Percentiles rank a stretch among this genome's conserved stretches.
These are phyloP conservation scores for Poicephalus meyeri DNA, from an alignment of 2,113 vertebrate genomes.

Conservation along the genomic window DNA sequence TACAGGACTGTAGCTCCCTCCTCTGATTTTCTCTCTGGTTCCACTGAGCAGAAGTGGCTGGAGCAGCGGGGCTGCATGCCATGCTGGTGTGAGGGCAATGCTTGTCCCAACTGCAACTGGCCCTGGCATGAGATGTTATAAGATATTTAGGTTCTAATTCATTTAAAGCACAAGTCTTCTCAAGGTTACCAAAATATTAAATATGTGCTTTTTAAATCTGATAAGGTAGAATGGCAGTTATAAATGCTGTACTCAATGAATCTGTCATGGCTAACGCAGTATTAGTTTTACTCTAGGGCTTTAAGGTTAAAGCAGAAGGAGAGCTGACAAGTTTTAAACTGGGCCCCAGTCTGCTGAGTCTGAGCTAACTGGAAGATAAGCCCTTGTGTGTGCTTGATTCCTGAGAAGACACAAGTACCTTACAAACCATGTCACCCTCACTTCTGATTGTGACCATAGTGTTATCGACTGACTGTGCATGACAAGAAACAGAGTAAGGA, in stretches of 20 bases:
- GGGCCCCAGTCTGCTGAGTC: neutral
- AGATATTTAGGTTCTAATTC: neutral
- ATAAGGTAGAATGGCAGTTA: neutral
- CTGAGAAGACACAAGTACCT: neutral
- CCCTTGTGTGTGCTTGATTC: neutral
- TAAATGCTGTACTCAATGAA: neutral
- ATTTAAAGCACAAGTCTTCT: neutral
- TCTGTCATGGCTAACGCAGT: neutral
- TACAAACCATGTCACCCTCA: neutral
- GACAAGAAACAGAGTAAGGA: neutral
- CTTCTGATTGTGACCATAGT: neutral
- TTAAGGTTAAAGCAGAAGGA: neutral
- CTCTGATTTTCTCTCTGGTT: neutral
- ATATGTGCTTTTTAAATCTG: neutral
- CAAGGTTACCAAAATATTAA: neutral
- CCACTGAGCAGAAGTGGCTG: neutral
- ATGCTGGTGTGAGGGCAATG: neutral
- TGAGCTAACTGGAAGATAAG: neutral
- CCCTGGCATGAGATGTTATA: neutral
- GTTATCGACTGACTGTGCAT: neutral
- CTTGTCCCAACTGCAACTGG: neutral
- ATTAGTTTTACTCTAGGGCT: neutral
- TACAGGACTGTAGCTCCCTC: neutral
- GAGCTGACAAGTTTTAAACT: neutral
- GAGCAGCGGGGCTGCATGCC: rapidly evolving